A percentile compares a stretch with the other conserved stretches of the same genome.
Conservation (phyloP, 2,888 invertebrate species). For the Ochropleura leucogaster region DNA sequence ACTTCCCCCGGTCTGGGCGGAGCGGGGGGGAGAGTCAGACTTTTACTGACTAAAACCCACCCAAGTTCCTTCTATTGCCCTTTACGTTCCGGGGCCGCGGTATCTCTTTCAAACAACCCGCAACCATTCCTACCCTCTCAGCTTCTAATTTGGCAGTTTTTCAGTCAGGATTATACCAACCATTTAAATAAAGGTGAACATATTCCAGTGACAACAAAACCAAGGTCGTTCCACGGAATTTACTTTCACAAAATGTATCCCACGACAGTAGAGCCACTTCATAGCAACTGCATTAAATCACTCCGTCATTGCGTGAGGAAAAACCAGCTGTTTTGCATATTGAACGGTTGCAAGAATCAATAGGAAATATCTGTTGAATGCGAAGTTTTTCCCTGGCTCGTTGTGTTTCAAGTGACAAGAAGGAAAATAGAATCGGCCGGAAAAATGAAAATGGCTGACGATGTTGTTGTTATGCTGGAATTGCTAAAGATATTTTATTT, state of each 20-base stretch:
- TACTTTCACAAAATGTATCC: conserved; percentile 38
- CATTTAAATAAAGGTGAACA: neutral
- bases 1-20: no score
- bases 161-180: neutral
- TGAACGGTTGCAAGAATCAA: conserved; percentile 45
- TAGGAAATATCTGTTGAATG: conserved; percentile 24
- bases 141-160: neutral
- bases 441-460: neutral
- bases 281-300: conserved; percentile 38
- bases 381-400: conserved; percentile 22
- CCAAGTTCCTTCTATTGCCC: no score
- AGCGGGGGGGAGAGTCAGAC: no score
- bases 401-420: conserved; percentile 8
- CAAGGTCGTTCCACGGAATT: conserved; percentile 23
- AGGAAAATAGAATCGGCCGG: neutral
- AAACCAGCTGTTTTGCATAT: conserved; percentile 54
- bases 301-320: conserved; percentile 22
- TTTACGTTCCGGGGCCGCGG: no score
- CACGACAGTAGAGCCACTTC: conserved; percentile 40
- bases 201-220: neutral
- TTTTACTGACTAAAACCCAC: no score
- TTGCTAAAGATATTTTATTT: neutral
- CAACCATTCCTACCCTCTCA: no score
- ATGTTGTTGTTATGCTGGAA: neutral
- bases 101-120: no score